Percentiles rank a stretch among this genome's conserved stretches.
These are phyloP conservation scores for Mythimna loreyi DNA, from an alignment of 2,888 invertebrate genomes.

Conservation along the genomic window DNA sequence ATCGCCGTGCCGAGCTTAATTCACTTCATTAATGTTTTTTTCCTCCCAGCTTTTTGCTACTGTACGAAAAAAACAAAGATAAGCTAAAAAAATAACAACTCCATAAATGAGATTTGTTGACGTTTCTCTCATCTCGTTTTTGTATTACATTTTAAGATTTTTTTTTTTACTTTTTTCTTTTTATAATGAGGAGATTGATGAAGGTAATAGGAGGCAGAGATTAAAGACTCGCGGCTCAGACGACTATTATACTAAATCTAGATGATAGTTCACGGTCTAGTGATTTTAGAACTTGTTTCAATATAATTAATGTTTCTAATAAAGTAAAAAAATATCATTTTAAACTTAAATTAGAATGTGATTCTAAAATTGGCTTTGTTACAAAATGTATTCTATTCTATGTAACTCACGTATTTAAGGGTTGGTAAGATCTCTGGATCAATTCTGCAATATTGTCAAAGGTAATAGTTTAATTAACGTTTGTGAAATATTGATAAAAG, in stretches of 20 bases:
- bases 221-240: slow-evolving; percentile 19
- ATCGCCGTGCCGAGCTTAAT: slow-evolving; percentile 80
- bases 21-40: slow-evolving; percentile 82
- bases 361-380: slow-evolving; percentile 7
- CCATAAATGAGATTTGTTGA: slow-evolving; percentile 67
- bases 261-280: slow-evolving; percentile 47
- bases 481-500: background rate
- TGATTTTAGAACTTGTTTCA: slow-evolving; percentile 30
- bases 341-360: slow-evolving; percentile 2
- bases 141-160: slow-evolving; percentile 60
- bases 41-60: slow-evolving; percentile 66
- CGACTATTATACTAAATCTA: slow-evolving; percentile 42
- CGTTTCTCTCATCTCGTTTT: slow-evolving; percentile 53
- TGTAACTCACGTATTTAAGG: background rate
- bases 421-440: background rate
- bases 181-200: slow-evolving; percentile 49
- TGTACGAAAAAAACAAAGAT: slow-evolving; percentile 74
- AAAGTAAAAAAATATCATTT: slow-evolving; percentile 13
- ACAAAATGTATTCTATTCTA: background rate
- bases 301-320: slow-evolving; percentile 37
- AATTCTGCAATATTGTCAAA: background rate
- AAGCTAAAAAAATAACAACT: slow-evolving; percentile 68
- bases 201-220: slow-evolving; percentile 45
- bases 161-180: slow-evolving; percentile 42
- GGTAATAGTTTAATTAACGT: background rate